Base-by-base conservation (phyloP, 2,797 vertebrate genomes). In the Ataeniobius toweri region DNA sequence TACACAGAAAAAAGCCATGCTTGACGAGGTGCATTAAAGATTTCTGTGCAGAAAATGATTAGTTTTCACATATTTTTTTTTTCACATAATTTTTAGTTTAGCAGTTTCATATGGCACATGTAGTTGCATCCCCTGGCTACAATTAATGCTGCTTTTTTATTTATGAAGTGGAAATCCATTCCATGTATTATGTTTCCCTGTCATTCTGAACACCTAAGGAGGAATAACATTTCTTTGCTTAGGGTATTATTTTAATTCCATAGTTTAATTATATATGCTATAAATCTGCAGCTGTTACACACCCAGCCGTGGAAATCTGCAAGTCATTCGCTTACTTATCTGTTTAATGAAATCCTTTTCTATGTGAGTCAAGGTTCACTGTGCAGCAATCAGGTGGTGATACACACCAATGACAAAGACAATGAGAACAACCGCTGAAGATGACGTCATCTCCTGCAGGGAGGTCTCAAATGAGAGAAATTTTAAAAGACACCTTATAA, bases 241-340 rank as follows among this genome's bases (percentile, higher is more conserved):
- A 44, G 9, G 70, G 28, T 81, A 50, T 89, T 88, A 86, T 90
- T 88, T 83, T 80, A 61, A 76, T 85, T 84, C 76, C 70, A 75
- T 46, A 63, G 72, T 84, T 88, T 89, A 90, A 92, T 94, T 88
- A 86, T 79, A 81, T 71, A 78, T 55, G 6, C 50, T 72, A 73
- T 83, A 77, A 88, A 83, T 87, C 76, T 80, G 76, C 36, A 46
- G 39, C 67, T 8, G 65, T 50, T 59, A 44, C 70, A 73, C 74
- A 67, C 81, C 76, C 65, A 84, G 79, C 63, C 9, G 5, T 79
- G 28, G 76, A 71, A 85, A 74, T 7, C 56, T 24, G 82, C 71
- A 80, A 87, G 86, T 88, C 82, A 81, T 48, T 31, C 50, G 74
- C 65, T 79, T 73, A 22, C 67, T 85, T 69, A 59, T 77, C 58